A percentile compares a stretch with the other conserved stretches of the same genome.
phyloP scores from a whole-genome alignment of 2,113 vertebrate genomes.

The Aix galericulata region DNA sequence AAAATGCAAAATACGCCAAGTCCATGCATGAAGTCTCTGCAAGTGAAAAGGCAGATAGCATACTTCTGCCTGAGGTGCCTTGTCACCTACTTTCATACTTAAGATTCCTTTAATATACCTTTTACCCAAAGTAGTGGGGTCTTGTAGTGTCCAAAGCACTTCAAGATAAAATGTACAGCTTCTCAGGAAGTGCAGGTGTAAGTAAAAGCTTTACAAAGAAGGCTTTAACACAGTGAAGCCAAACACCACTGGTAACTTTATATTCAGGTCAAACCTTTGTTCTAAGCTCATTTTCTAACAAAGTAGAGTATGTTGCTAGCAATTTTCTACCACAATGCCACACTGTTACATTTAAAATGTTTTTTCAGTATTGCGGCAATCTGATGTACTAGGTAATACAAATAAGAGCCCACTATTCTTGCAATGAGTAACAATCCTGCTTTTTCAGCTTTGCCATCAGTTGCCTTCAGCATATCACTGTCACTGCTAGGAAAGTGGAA shows the following conservation, averaged over 20 bases:
- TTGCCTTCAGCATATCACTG: neutral
- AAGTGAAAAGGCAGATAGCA: neutral
- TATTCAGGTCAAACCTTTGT: neutral
- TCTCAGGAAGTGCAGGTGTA: neutral
- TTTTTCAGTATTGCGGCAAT: neutral
- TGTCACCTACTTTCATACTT: neutral
- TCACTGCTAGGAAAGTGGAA: neutral
- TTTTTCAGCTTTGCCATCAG: neutral
- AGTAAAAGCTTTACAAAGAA: neutral
- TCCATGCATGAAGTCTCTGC: neutral
- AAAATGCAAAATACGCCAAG: neutral
- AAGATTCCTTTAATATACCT: neutral
- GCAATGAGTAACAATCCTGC: neutral
- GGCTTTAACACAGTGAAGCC: neutral
- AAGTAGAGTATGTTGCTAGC: neutral
- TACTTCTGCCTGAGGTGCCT: neutral
- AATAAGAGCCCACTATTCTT: neutral
- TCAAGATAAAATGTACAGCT: neutral
- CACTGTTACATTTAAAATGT: neutral
- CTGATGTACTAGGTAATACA: neutral
- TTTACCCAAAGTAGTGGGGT: neutral
- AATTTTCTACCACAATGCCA: neutral
- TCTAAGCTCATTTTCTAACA: neutral
- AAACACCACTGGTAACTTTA: neutral
- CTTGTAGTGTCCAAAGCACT: neutral